Base-by-base conservation (phyloP, 2,797 vertebrate species). In the Sebastes variabilis region DNA sequence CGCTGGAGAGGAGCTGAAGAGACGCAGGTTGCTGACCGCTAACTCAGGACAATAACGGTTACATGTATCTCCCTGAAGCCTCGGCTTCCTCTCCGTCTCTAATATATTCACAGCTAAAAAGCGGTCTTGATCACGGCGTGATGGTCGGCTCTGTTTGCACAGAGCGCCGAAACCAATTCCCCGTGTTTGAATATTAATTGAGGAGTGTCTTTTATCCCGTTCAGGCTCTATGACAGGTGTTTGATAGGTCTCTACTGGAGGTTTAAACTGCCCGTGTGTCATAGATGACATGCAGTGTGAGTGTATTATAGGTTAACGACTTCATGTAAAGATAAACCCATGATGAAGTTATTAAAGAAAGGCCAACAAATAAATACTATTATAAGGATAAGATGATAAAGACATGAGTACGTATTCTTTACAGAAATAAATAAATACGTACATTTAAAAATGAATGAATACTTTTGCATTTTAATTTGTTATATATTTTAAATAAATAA, bases 101-200 rank as follows among this genome's bases (percentile, higher is more conserved):
- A 88, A 93, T 92, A n/a, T 88, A 90, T 92, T 89, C 84, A 2
- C 77, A 76, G 84, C 60, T 85, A 69, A 88, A 86, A 81, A 84
- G 78, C 78, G 1, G 76, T 83, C 90, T 92, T 90, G 86, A 95
- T 95, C 93, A 90, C 90, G 92, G 89, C 89, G 79, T 93, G 92
- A 92, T 87, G 20, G 79, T 78, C 78, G 87, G 64, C 82, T 84
- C 61, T 84, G 86, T 89, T 90, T 92, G 88, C 92, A 80, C 88
- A 72, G 75, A 78, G 83, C 70, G 27, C 77, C 70, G 69, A 72
- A 79, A 79, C 87, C 85, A 89, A 86, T 83, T 91, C 90, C 89
- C 77, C 84, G 5, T 3, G 75, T 90, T 87, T 93, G 90, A 94
- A 95, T 94, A 95, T 94, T 94, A 89, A 95, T 93, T 75, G 71